Evolutionary conservation across 2,113 vertebrate genomes (phyloP).

Genomic region (Esox niger): DNA sequence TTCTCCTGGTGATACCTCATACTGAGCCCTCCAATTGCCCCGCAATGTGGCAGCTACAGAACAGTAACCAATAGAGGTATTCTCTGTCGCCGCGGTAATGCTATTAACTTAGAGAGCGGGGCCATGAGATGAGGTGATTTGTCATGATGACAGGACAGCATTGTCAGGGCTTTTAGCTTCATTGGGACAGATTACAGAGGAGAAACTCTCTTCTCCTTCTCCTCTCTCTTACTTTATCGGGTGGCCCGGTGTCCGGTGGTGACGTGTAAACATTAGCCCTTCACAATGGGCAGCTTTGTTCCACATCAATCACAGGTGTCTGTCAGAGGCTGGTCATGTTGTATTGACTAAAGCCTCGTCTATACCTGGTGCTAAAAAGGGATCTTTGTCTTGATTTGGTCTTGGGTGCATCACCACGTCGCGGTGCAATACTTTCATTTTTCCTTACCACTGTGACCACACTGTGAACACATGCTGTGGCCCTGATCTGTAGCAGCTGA

Average conservation of each 20-base stretch:
- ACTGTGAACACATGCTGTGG: too few relatives aligned
- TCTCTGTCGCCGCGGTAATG: conserved; percentile 61
- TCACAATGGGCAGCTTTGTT: conserved; percentile 62
- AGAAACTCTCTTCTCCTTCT: conserved; percentile 49
- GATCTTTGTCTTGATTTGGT: too few relatives aligned
- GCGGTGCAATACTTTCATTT: too few relatives aligned
- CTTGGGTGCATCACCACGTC: too few relatives aligned
- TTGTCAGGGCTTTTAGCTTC: conserved; percentile 68
- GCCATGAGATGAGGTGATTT: conserved; percentile 67
- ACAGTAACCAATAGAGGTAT: conserved; percentile 59
- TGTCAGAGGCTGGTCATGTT: conserved; percentile 13
- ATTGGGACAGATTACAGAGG: conserved; percentile 37
- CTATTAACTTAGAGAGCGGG: conserved; percentile 64
- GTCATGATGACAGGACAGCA: conserved; percentile 68
- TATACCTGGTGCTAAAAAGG: too few relatives aligned
- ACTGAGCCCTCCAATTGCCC: too few relatives aligned
- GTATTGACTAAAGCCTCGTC: too few relatives aligned
- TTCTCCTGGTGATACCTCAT: too few relatives aligned
- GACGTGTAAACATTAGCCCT: conserved; percentile 66
- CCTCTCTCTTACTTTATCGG: conserved; percentile 53
- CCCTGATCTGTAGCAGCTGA: too few relatives aligned
- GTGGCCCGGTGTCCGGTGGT: conserved; percentile 46
- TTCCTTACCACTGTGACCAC: too few relatives aligned
- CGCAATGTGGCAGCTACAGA: conserved; percentile 26
- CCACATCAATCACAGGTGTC: conserved; percentile 64